Percentiles rank a stretch among this genome's conserved stretches.
Conservation (phyloP, 2,797 vertebrate genomes). For the Mycteria americana region DNA sequence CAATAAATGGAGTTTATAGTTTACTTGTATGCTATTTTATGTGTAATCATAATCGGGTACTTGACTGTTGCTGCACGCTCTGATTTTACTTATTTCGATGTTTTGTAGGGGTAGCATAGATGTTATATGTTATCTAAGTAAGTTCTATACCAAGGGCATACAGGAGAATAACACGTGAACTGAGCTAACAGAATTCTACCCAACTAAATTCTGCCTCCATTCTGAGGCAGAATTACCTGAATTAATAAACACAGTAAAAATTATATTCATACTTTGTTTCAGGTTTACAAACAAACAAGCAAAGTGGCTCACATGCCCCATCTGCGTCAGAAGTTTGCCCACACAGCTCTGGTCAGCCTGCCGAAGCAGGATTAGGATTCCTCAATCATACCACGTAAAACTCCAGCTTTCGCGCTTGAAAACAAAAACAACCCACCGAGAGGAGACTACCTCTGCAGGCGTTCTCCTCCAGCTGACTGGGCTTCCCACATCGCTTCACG, state of each 20-base stretch:
- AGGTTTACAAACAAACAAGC: too few relatives aligned
- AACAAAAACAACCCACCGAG: fast-evolving
- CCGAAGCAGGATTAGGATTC: not conserved
- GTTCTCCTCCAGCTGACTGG: fast-evolving
- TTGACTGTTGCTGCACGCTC: not conserved
- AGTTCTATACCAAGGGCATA: not conserved
- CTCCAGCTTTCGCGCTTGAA: not conserved
- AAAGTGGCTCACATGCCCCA: too few relatives aligned
- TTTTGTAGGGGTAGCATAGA: fast-evolving
- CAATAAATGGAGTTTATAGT: fast-evolving
- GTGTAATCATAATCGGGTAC: not conserved
- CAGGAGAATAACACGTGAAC: not conserved
- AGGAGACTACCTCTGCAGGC: fast-evolving
- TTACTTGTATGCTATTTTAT: not conserved
- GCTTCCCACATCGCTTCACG: fast-evolving
- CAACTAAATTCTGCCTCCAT: not conserved
- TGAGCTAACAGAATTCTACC: not conserved
- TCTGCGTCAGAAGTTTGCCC: not conserved
- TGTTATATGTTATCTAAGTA: fast-evolving
- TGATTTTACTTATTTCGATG: not conserved
- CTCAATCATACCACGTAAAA: fast-evolving
- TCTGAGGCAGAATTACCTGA: not conserved
- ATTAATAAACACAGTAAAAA: not conserved
- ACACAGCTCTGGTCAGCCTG: not conserved
- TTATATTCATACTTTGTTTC: fast-evolving